These are phyloP conservation scores for Diarsia rubi DNA, from an alignment of 2,888 invertebrate genomes.

Conservation along the genomic window DNA sequence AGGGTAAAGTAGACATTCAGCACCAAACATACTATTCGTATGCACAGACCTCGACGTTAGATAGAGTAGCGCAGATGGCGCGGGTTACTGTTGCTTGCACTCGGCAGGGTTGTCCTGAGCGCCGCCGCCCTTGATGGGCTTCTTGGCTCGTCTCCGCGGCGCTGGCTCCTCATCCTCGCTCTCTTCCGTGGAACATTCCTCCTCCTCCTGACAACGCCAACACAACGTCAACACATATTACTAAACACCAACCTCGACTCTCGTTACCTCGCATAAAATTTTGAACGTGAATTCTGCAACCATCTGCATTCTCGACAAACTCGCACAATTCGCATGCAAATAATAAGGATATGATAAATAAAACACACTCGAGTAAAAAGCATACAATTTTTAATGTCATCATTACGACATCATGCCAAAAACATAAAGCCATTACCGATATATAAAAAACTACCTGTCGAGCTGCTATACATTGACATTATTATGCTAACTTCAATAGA, in stretches of 20 bases:
- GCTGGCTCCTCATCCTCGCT: conserved; percentile 90
- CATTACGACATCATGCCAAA: conserved; percentile 88
- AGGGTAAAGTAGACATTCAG: conserved; percentile 60
- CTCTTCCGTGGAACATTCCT: conserved; percentile 91
- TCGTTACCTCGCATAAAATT: conserved; percentile 71
- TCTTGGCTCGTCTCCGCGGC: conserved; percentile 84
- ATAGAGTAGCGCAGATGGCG: conserved; percentile 36
- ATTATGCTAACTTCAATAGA: conserved; percentile 87
- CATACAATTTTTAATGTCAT: conserved; percentile 90
- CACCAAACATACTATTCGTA: conserved; percentile 62
- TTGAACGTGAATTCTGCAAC: conserved; percentile 86
- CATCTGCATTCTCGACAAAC: conserved; percentile 82
- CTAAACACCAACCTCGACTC: conserved; percentile 47
- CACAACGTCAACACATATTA: conserved; percentile 64
- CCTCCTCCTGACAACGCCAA: conserved; percentile 83
- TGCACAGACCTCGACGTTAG: conserved; percentile 60
- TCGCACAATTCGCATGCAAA: conserved; percentile 85
- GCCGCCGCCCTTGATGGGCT: conserved; percentile 71
- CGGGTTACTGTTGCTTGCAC: conserved; percentile 93
- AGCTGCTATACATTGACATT: conserved; percentile 80
- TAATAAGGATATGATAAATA: conserved; percentile 81
- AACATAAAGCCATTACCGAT: conserved; percentile 86
- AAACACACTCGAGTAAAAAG: conserved; percentile 87
- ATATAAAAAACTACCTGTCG: conserved; percentile 79
- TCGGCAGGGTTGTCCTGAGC: conserved; percentile 90